Evolutionary conservation across 2,888 invertebrate species (phyloP).

Genomic region (Sarcophaga subvicina): DNA sequence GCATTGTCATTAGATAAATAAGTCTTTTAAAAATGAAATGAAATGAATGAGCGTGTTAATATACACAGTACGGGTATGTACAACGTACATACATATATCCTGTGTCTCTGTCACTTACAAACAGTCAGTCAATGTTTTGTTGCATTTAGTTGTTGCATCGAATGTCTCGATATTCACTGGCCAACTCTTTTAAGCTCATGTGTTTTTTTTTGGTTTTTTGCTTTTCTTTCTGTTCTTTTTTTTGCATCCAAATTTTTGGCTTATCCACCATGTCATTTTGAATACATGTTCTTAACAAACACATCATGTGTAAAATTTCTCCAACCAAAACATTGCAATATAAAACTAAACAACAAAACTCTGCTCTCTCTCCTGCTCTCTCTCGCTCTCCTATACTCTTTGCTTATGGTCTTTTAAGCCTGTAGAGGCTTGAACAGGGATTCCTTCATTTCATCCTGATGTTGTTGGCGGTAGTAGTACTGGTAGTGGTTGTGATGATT

Average conservation of each 20-base stretch:
- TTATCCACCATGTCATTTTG: conserved; percentile 67
- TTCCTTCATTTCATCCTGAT: conserved; percentile 6
- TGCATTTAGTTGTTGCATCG: conserved; percentile 5
- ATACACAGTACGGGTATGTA: background rate
- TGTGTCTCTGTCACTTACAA: conserved; percentile 56
- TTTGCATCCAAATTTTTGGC: conserved; percentile 24
- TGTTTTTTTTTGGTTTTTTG: background rate
- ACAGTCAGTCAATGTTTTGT: conserved; percentile 64
- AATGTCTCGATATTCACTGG: background rate
- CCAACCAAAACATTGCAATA: conserved; percentile 54
- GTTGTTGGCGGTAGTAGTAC: background rate
- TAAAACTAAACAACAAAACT: background rate
- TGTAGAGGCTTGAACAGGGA: no score
- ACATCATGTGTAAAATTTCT: conserved; percentile 67
- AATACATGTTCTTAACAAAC: conserved; percentile 62
- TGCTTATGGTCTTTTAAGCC: background rate
- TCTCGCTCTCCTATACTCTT: background rate
- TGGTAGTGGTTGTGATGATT: conserved; percentile 39
- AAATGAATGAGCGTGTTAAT: conserved; percentile 31
- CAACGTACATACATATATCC: conserved; percentile 13
- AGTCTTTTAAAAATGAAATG: conserved; percentile 41
- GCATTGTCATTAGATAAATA: conserved; percentile 58
- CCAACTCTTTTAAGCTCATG: background rate
- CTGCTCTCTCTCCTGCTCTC: background rate
- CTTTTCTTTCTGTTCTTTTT: background rate